Conservation (phyloP, 2,888 invertebrate genomes). For the Netelia fuscicornis region DNA sequence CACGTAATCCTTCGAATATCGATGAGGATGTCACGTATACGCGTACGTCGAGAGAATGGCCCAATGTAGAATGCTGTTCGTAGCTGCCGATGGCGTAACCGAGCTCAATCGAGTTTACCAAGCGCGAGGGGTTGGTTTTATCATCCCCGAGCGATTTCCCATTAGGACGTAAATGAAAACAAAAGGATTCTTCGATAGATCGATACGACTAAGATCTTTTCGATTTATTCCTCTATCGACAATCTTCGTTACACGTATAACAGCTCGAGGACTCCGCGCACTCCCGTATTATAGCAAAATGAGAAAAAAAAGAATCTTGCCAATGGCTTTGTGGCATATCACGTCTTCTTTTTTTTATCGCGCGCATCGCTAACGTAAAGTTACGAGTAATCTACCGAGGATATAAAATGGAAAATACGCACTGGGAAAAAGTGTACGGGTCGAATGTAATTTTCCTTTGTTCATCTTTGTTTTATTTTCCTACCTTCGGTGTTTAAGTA, state of each 20-base stretch:
- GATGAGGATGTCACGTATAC: slow-evolving; percentile 28
- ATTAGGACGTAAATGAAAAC: slow-evolving; percentile 27
- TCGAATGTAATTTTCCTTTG: too few relatives aligned
- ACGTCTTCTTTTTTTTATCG: background rate
- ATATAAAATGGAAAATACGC: too few relatives aligned
- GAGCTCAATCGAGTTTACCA: slow-evolving; percentile 41
- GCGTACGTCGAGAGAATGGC: slow-evolving; percentile 20
- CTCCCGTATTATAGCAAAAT: background rate
- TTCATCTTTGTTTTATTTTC: too few relatives aligned
- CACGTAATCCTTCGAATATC: slow-evolving; percentile 66
- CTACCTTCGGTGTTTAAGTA: too few relatives aligned
- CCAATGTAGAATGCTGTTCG: background rate
- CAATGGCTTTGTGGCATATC: background rate
- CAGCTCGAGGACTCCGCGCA: background rate
- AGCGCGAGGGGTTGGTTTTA: slow-evolving; percentile 8
- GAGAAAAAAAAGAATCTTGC: background rate
- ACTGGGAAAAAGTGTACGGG: too few relatives aligned
- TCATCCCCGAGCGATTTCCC: background rate
- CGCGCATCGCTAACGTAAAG: too few relatives aligned
- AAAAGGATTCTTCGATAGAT: slow-evolving; percentile 25
- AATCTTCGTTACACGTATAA: background rate
- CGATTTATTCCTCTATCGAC: background rate
- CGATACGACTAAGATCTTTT: slow-evolving; percentile 31
- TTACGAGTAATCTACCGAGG: too few relatives aligned
- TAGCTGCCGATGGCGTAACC: slow-evolving; percentile 44